These are phyloP conservation scores for Gambusia holbrooki DNA, from an alignment of 2,113 vertebrate species.

Conservation along the genomic window DNA sequence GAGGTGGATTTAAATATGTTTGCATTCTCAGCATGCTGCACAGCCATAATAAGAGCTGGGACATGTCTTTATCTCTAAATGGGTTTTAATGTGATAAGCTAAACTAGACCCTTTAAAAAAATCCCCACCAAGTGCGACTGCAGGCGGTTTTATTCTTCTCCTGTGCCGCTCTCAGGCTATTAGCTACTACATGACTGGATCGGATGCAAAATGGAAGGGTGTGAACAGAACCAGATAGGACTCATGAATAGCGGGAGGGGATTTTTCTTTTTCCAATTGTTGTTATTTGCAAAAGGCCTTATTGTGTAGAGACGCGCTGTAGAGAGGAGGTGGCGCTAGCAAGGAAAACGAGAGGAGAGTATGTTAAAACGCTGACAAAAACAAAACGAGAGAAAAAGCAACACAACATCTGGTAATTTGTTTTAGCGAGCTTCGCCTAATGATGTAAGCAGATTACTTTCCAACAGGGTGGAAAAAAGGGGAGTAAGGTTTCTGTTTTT, in stretches of 20 bases:
- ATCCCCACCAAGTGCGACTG: constrained; percentile 88
- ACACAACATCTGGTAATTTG: constrained; percentile 97
- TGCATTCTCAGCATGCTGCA: constrained; percentile 79
- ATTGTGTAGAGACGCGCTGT: constrained; percentile 84
- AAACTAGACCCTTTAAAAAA: constrained; percentile 85
- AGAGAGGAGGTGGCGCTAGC: constrained; percentile 88
- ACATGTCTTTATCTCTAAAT: constrained; percentile 92
- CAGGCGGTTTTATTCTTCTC: constrained; percentile 88
- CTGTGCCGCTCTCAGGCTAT: constrained; percentile 90
- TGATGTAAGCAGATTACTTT: constrained; percentile 98
- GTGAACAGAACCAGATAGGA: constrained; percentile 81
- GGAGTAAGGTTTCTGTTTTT: constrained; percentile 19
- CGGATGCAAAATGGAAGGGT: constrained; percentile 81
- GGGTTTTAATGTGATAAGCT: constrained; percentile 95
- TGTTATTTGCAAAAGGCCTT: constrained; percentile 92
- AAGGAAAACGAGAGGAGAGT: constrained; percentile 86
- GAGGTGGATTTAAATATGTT: constrained; percentile 66
- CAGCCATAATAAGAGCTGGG: constrained; percentile 87
- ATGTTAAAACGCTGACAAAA: constrained; percentile 82
- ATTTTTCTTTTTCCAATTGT: constrained; percentile 83
- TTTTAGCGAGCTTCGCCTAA: constrained; percentile 96
- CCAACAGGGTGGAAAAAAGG: constrained; percentile 69
- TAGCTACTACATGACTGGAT: constrained; percentile 91
- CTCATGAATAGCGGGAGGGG: constrained; percentile 82
- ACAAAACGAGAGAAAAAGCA: constrained; percentile 77